Conservation (phyloP, 2,113 vertebrate genomes). For the Notiomystis cincta region DNA sequence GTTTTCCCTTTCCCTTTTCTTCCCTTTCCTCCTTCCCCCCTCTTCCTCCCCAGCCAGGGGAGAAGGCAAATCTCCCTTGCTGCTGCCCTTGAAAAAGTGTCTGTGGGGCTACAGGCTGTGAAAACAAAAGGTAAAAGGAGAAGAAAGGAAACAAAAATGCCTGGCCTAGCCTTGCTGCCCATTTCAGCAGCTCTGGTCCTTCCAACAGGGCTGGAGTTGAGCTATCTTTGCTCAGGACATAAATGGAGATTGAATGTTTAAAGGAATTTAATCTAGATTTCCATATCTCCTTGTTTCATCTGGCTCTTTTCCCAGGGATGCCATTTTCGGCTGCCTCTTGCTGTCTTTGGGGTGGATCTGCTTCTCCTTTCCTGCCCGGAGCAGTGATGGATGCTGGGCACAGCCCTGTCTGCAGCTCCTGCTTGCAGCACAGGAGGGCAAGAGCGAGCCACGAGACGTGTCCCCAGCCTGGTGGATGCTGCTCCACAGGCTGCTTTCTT, state of each 20-base stretch:
- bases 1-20: no score
- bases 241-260: background rate
- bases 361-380: background rate
- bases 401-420: conserved; percentile 14
- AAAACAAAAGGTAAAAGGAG: background rate
- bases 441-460: background rate
- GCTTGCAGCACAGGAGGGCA: conserved; percentile 53
- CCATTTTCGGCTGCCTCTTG: background rate
- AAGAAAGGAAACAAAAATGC: accelerated
- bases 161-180: background rate
- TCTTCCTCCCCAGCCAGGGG: background rate
- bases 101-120: background rate
- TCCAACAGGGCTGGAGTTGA: accelerated
- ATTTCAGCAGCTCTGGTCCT: accelerated
- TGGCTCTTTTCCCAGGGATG: background rate
- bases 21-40: background rate
- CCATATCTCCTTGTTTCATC: background rate
- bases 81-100: background rate
- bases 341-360: background rate
- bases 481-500: background rate
- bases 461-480: background rate
- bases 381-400: background rate
- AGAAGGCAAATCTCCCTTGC: background rate
- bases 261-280: background rate
- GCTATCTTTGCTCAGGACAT: background rate